Conservation (phyloP, 2,888 invertebrate species). For the Liodrosophila aerea region DNA sequence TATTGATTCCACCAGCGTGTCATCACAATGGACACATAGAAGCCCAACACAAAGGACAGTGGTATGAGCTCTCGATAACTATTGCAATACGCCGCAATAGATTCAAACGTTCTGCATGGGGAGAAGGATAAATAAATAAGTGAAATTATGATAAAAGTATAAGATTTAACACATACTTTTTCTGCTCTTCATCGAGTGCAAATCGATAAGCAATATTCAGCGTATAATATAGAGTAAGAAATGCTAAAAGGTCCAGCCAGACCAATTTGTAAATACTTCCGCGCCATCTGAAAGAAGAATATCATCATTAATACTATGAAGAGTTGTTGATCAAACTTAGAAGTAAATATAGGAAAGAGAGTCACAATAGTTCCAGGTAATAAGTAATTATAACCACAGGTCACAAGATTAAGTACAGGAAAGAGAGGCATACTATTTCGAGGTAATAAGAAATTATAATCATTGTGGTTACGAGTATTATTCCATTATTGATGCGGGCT, state of each 20-base stretch:
- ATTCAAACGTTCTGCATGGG: constrained; percentile 91
- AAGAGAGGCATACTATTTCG: too few species aligned
- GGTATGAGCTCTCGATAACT: constrained; percentile 94
- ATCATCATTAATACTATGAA: neutral
- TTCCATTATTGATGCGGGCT: neutral
- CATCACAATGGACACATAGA: constrained; percentile 96
- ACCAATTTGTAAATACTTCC: constrained; percentile 97
- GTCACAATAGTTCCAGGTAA: too few species aligned
- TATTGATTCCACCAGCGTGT: constrained; percentile 96
- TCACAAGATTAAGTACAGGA: too few species aligned
- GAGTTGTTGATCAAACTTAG: too few species aligned
- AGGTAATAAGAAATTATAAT: too few species aligned
- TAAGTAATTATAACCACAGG: too few species aligned
- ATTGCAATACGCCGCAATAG: constrained; percentile 92
- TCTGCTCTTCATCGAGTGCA: constrained; percentile 86
- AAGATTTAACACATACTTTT: constrained; percentile 84
- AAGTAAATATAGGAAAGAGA: too few species aligned
- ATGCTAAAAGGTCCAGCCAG: constrained; percentile 93
- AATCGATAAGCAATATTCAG: constrained; percentile 91
- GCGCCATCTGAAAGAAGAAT: constrained; percentile 89
- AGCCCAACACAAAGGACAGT: constrained; percentile 95
- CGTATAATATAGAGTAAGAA: constrained; percentile 89
- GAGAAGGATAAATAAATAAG: constrained; percentile 49
- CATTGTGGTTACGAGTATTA: too few species aligned
- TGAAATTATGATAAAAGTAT: neutral